Percentiles rank a stretch among this genome's conserved stretches.
Conservation (phyloP, 1,140 invertebrate species). For the Pissodes strobi region DNA sequence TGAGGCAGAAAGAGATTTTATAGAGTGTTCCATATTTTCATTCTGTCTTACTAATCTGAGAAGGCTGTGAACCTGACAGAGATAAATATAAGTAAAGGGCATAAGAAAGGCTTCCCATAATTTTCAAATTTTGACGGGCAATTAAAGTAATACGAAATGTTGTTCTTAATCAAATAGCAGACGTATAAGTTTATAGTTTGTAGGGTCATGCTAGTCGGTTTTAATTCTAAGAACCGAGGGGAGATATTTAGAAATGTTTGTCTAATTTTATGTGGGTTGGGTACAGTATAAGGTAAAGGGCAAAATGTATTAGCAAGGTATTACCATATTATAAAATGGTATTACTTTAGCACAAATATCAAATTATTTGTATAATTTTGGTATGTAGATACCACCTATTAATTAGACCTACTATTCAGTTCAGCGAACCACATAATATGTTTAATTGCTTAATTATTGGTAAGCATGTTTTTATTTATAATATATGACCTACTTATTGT, state of each 20-base stretch:
- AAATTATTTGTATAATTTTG: too few relatives aligned
- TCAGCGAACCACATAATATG: too few relatives aligned
- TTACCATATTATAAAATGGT: neutral
- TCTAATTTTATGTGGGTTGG: too few relatives aligned
- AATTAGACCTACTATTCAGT: too few relatives aligned
- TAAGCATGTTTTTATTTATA: too few relatives aligned
- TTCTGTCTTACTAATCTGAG: slow-evolving; percentile 18
- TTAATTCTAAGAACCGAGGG: slow-evolving; percentile 1
- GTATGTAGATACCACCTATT: too few relatives aligned
- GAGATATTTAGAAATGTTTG: slow-evolving; percentile 13
- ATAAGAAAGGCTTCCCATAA: slow-evolving; percentile 49
- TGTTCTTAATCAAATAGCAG: slow-evolving; percentile 48
- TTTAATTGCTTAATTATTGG: too few relatives aligned
- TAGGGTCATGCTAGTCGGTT: slow-evolving; percentile 31
- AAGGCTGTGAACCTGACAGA: slow-evolving; percentile 20
- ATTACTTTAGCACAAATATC: too few relatives aligned
- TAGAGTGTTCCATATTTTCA: slow-evolving; percentile 19
- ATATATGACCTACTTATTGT: too few relatives aligned
- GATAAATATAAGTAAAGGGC: slow-evolving; percentile 33
- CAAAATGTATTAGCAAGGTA: too few relatives aligned
- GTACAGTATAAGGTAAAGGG: too few relatives aligned
- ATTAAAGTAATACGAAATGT: slow-evolving; percentile 54
- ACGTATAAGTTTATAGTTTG: slow-evolving; percentile 50
- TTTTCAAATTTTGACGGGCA: slow-evolving; percentile 54
- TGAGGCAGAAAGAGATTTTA: slow-evolving; percentile 11